Conservation (phyloP, 2,888 invertebrate species). For the Nymphalis polychloros region DNA sequence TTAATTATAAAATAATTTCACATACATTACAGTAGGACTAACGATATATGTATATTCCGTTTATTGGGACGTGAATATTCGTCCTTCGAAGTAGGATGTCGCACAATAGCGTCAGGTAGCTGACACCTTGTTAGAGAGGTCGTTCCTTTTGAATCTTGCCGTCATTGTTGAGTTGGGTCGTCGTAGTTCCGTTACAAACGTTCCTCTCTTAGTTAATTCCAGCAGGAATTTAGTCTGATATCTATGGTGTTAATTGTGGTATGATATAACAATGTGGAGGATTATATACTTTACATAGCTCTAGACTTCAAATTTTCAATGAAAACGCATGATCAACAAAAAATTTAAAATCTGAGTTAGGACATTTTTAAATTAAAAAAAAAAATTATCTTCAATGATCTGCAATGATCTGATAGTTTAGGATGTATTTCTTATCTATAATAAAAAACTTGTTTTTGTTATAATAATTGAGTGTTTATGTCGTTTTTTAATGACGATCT, state of each 20-base stretch:
- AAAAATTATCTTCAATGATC: no score
- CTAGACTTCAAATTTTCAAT: no score
- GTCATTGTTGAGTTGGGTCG: constrained; percentile 70
- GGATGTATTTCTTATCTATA: no score
- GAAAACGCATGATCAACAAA: no score
- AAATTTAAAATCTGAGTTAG: no score
- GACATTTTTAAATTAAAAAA: no score
- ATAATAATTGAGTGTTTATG: no score
- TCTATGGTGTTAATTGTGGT: constrained; percentile 18
- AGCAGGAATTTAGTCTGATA: constrained; percentile 14
- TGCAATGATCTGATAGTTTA: no score
- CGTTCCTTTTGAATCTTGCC: constrained; percentile 63
- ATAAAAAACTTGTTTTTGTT: no score
- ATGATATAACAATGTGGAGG: no score
- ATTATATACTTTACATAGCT: no score
- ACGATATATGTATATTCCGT: constrained; percentile 47
- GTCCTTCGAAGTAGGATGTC: constrained; percentile 64
- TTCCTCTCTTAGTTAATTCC: constrained; percentile 38
- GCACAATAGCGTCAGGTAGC: constrained; percentile 74
- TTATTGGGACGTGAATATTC: constrained; percentile 72
- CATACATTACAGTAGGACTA: not conserved
- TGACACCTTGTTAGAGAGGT: constrained; percentile 71
- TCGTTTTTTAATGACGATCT: no score
- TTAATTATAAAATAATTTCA: not conserved
- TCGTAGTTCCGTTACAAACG: constrained; percentile 66